These are phyloP conservation scores for Hippocampus guttulatus DNA, from an alignment of 2,113 vertebrate genomes.

Conservation along the genomic window DNA sequence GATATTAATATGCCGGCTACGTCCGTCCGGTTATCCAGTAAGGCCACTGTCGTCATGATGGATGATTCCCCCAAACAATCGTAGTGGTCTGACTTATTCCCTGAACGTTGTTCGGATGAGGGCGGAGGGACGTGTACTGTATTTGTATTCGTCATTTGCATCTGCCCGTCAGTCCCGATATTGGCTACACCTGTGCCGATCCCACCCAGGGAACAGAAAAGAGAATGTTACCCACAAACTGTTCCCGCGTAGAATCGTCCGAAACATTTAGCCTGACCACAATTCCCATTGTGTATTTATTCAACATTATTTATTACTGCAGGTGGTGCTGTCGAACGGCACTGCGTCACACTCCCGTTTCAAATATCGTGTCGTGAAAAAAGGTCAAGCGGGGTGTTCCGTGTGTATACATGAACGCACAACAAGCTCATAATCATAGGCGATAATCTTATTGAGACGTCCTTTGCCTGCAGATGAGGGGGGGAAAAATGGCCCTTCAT, in stretches of 20 bases:
- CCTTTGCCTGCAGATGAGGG: too few species aligned
- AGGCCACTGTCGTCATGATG: constrained; percentile 41
- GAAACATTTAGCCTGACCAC: background rate
- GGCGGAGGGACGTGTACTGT: constrained; percentile 62
- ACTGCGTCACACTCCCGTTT: background rate
- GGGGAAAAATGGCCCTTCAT: too few species aligned
- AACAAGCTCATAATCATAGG: too few species aligned
- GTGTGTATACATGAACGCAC: too few species aligned
- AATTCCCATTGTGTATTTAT: background rate
- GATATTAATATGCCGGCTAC: constrained; percentile 47
- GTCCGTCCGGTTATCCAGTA: constrained; percentile 51
- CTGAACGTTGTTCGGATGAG: constrained; percentile 70
- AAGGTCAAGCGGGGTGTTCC: too few species aligned
- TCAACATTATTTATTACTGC: background rate
- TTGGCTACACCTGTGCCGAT: constrained; percentile 1
- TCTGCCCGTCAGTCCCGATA: background rate
- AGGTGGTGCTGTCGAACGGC: background rate
- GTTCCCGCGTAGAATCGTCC: background rate
- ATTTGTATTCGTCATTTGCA: constrained; percentile 4
- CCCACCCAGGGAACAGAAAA: background rate
- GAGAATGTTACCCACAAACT: background rate
- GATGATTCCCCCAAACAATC: constrained; percentile 52
- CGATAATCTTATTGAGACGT: too few species aligned
- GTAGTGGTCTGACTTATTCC: constrained; percentile 77
- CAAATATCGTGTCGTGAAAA: background rate